Evolutionary conservation across 2,113 vertebrate species (phyloP).

Genomic region (Eidolon helvum): DNA sequence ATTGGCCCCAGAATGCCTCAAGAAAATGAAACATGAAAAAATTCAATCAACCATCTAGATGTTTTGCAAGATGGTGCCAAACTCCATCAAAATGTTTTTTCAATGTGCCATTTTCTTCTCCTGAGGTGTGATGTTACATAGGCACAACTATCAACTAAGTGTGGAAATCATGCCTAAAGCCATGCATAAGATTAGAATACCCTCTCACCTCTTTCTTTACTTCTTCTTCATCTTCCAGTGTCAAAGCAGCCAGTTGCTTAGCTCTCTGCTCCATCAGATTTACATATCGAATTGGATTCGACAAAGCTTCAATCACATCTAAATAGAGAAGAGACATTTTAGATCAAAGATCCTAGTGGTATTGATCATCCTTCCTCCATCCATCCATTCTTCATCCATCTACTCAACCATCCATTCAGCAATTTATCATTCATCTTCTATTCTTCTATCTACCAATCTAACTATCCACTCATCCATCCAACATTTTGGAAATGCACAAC

Average conservation of each 20-base stretch:
- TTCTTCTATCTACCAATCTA: background rate
- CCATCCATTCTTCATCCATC: background rate
- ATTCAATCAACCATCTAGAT: background rate
- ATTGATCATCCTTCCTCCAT: background rate
- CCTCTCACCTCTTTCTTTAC: slow-evolving; percentile 92
- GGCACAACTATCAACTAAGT: background rate
- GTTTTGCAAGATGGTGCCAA: background rate
- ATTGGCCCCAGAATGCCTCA: background rate
- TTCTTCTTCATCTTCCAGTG: slow-evolving; percentile 96
- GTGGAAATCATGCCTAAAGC: background rate
- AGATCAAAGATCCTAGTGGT: slow-evolving; percentile 14
- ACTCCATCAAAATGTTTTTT: background rate
- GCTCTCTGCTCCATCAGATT: slow-evolving; percentile 99
- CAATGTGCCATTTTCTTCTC: background rate
- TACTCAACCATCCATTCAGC: background rate
- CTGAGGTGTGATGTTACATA: background rate
- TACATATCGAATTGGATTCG: slow-evolving; percentile 98
- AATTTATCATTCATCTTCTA: background rate
- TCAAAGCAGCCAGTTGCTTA: slow-evolving; percentile 94
- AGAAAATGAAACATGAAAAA: background rate
- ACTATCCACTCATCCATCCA: background rate
- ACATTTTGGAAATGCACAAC: background rate
- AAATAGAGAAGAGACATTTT: slow-evolving; percentile 49
- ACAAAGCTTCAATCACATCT: slow-evolving; percentile 98
- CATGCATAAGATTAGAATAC: fast-evolving